Percentiles rank a stretch among this genome's conserved stretches.
Evolutionary conservation across 1,140 invertebrate species (phyloP).

Genomic region (Ephestia elutella): DNA sequence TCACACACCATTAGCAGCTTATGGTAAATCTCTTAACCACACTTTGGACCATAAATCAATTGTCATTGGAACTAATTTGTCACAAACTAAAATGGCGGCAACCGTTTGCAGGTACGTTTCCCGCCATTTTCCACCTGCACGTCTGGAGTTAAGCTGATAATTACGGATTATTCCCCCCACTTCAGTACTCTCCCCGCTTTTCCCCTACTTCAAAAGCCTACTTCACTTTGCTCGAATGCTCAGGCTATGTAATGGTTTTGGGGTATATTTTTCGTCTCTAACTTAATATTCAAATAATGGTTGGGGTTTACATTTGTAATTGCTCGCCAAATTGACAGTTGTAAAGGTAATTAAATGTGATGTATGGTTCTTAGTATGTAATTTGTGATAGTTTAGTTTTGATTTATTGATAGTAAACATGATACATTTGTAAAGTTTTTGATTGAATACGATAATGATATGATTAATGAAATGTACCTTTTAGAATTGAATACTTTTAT

Average conservation of each 20-base stretch:
- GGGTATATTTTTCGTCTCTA: not conserved
- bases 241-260: not conserved
- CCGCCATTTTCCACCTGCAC: not conserved
- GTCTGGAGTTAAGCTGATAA: conserved; percentile 3
- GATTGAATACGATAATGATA: too few species aligned
- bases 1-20: too few species aligned
- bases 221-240: not conserved
- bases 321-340: not conserved
- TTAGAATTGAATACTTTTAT: too few species aligned
- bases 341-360: not conserved
- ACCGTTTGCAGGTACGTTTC: not conserved
- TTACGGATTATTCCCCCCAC: conserved; percentile 3
- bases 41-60: not conserved
- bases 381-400: not conserved
- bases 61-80: not conserved
- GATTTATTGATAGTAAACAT: not conserved
- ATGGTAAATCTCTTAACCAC: not conserved
- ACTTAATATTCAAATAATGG: not conserved
- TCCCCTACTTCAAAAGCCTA: not conserved
- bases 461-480: too few species aligned
- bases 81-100: not conserved
- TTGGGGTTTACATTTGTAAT: not conserved
- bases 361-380: not conserved
- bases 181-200: not conserved
- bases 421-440: not conserved